These are phyloP conservation scores for Phaethornis superciliosus DNA, from an alignment of 2,113 vertebrate genomes.

Conservation along the genomic window DNA sequence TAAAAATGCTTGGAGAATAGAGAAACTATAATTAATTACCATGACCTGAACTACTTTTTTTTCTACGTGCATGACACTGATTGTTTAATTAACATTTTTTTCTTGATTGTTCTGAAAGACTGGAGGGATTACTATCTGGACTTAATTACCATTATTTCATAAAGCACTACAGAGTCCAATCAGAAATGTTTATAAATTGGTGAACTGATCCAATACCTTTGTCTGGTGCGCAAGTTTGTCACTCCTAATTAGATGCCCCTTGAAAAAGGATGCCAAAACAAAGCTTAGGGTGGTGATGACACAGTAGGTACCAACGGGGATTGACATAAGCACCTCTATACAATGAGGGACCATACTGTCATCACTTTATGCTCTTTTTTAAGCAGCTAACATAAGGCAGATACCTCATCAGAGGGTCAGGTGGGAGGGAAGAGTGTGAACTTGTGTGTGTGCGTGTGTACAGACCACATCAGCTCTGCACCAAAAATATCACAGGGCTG, in stretches of 20 bases:
- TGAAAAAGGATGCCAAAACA: background rate
- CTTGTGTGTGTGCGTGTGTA: rapidly evolving
- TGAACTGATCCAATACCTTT: background rate
- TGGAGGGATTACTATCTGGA: slow-evolving; percentile 11
- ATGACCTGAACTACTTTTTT: background rate
- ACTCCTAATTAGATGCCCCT: slow-evolving; percentile 31
- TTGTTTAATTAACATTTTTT: slow-evolving; percentile 43
- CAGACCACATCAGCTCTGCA: background rate
- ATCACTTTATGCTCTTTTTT: background rate
- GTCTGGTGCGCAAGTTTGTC: background rate
- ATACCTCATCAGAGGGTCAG: background rate
- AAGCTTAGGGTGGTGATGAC: background rate
- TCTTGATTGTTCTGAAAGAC: background rate
- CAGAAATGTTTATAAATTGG: slow-evolving; percentile 35
- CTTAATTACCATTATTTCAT: slow-evolving; percentile 36
- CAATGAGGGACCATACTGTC: background rate
- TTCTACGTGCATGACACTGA: background rate
- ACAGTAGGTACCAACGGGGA: background rate
- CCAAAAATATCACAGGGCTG: rapidly evolving
- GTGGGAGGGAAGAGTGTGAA: rapidly evolving
- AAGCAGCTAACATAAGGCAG: background rate
- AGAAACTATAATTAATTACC: slow-evolving; percentile 28
- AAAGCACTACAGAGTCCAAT: background rate
- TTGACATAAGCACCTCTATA: background rate
- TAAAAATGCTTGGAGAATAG: background rate